A percentile compares a stretch with the other conserved stretches of the same genome.
These are phyloP conservation scores for Eubasilissa regina DNA, from an alignment of 1,140 invertebrate genomes.

Conservation along the genomic window DNA sequence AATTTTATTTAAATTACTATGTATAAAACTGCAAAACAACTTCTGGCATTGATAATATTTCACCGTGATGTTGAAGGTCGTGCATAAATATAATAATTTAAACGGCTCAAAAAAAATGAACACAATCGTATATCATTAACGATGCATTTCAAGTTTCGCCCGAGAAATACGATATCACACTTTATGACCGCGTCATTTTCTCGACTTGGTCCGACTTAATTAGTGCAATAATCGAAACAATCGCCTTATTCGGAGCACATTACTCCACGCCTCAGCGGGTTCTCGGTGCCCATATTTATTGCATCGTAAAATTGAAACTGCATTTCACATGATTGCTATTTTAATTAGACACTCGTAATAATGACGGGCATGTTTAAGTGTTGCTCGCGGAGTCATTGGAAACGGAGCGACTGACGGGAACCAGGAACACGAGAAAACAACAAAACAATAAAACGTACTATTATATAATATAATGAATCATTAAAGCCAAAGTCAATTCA, in stretches of 20 bases:
- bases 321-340: slow-evolving; percentile 25
- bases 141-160: neutral
- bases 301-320: slow-evolving; percentile 35
- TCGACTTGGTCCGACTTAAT: slow-evolving; percentile 14
- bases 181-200: slow-evolving; percentile 17
- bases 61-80: too few relatives aligned
- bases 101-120: too few relatives aligned
- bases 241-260: slow-evolving; percentile 12
- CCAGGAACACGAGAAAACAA: too few relatives aligned
- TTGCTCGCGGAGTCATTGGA: neutral
- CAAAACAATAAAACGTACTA: too few relatives aligned
- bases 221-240: slow-evolving; percentile 37
- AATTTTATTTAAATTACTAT: too few relatives aligned
- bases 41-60: too few relatives aligned
- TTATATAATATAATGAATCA: too few relatives aligned
- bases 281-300: slow-evolving; percentile 10
- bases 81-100: too few relatives aligned
- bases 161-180: neutral
- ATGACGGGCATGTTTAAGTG: neutral
- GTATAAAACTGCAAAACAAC: too few relatives aligned
- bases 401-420: neutral
- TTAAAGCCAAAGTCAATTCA: too few relatives aligned
- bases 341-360: slow-evolving; percentile 21
- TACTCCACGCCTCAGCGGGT: slow-evolving; percentile 10
- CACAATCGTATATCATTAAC: too few relatives aligned